Percentiles rank a stretch among this genome's conserved stretches.
These are phyloP conservation scores for Chelonia mydas DNA, from an alignment of 2,797 vertebrate species.

Conservation along the genomic window DNA sequence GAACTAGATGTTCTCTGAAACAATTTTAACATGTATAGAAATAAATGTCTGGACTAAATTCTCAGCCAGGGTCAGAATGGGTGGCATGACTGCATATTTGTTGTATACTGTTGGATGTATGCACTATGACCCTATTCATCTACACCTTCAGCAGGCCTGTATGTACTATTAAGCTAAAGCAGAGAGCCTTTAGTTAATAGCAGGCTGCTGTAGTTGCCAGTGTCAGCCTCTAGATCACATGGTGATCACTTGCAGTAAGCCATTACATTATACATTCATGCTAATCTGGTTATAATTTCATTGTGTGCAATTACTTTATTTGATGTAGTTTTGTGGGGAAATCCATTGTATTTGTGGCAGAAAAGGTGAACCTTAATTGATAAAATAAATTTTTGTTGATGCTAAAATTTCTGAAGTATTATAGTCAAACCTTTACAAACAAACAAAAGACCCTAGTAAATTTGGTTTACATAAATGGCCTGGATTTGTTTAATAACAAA, in stretches of 20 bases:
- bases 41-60: slow-evolving; percentile 7
- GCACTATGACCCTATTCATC: neutral
- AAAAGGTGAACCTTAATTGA: neutral
- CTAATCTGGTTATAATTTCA: neutral
- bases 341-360: neutral
- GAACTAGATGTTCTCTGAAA: slow-evolving; percentile 78
- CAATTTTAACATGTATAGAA: slow-evolving; percentile 63
- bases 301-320: neutral
- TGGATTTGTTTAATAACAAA: neutral
- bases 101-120: neutral
- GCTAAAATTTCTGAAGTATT: neutral
- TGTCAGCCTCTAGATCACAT: neutral
- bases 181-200: neutral
- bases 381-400: neutral
- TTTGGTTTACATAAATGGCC: neutral
- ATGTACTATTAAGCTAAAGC: neutral
- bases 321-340: neutral
- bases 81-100: slow-evolving; percentile 5
- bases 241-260: neutral
- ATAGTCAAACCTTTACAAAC: neutral
- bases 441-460: neutral
- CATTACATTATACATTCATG: neutral
- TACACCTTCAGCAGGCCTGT: slow-evolving; percentile 10
- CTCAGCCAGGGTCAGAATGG: slow-evolving; percentile 15
- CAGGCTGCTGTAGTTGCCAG: neutral